Evolutionary conservation across 2,113 vertebrate genomes (phyloP).

Genomic region (Kryptolebias marmoratus): DNA sequence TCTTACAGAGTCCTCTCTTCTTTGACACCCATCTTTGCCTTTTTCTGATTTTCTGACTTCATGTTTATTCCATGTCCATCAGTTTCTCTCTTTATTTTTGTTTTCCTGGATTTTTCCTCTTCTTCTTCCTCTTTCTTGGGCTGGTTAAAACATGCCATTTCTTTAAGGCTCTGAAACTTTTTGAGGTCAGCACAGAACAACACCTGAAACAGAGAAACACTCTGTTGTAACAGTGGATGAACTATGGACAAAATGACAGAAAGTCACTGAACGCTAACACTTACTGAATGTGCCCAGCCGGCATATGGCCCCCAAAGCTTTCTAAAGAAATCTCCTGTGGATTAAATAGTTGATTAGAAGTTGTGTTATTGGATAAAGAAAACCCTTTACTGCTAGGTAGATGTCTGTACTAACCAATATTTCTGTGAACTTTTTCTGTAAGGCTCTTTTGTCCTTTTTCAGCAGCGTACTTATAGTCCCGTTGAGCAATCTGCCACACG

Average conservation of each 20-base stretch:
- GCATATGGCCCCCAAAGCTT: conserved; percentile 90
- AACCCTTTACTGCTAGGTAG: background rate
- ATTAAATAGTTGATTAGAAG: conserved; percentile 28
- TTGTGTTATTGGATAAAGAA: background rate
- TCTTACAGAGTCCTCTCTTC: conserved; percentile 27
- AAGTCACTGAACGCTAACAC: conserved; percentile 53
- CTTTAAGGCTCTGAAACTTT: conserved; percentile 80
- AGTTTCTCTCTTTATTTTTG: conserved; percentile 28
- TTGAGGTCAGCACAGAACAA: conserved; percentile 91
- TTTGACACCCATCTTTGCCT: conserved; percentile 38
- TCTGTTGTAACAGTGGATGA: background rate
- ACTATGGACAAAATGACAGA: background rate
- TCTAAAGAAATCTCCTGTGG: conserved; percentile 89
- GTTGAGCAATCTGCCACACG: conserved; percentile 90
- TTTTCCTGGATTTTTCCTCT: conserved; percentile 37
- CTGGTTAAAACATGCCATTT: conserved; percentile 34
- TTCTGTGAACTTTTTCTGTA: conserved; percentile 84
- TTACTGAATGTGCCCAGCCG: conserved; percentile 95
- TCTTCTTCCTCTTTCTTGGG: conserved; percentile 44
- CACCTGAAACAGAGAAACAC: conserved; percentile 76
- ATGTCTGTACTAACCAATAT: conserved; percentile 84
- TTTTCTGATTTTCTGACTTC: conserved; percentile 32
- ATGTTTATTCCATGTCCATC: conserved; percentile 8
- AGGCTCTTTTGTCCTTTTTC: conserved; percentile 78
- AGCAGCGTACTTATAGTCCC: conserved; percentile 82